Percentiles rank a stretch among this genome's conserved stretches.
Conservation (phyloP, 53 echinoderm and acorn worm species). For the Echinarachnius parma region DNA sequence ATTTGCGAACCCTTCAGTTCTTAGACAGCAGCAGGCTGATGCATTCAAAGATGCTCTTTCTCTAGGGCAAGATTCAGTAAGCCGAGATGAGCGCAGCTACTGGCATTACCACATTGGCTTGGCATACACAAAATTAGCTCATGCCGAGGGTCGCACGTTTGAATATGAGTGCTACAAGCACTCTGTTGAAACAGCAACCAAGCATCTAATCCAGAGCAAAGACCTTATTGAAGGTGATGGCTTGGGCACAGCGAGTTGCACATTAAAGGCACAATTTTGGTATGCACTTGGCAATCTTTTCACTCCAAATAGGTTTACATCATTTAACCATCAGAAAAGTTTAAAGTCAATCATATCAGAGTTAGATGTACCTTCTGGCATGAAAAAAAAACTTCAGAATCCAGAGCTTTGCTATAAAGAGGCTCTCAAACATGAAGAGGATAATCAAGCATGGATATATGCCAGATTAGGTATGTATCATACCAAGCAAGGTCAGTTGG, state of each 20-base stretch:
- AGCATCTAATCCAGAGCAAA: too few relatives aligned
- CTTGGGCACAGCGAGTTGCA: too few relatives aligned
- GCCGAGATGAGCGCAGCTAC: not conserved
- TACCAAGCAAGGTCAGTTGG: too few relatives aligned
- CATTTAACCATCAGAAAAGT: too few relatives aligned
- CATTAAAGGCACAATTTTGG: not conserved
- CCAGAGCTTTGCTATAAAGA: not conserved
- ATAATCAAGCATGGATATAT: not conserved
- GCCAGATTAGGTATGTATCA: slow-evolving; percentile 2
- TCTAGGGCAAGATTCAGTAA: not conserved
- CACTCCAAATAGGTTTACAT: not conserved
- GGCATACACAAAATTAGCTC: not conserved
- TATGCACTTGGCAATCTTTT: slow-evolving; percentile 1
- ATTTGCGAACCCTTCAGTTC: not conserved
- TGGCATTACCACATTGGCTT: not conserved
- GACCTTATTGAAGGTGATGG: too few relatives aligned
- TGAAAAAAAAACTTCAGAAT: too few relatives aligned
- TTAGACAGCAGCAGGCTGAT: not conserved
- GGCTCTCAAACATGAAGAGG: not conserved
- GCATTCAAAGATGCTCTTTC: not conserved
- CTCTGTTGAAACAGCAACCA: too few relatives aligned
- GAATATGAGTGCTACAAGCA: too few relatives aligned
- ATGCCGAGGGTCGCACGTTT: not conserved
- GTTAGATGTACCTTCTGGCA: too few relatives aligned
- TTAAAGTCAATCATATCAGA: too few relatives aligned